These are phyloP conservation scores for Ridgeia piscesae DNA, from an alignment of 1,140 invertebrate species.

Conservation along the genomic window DNA sequence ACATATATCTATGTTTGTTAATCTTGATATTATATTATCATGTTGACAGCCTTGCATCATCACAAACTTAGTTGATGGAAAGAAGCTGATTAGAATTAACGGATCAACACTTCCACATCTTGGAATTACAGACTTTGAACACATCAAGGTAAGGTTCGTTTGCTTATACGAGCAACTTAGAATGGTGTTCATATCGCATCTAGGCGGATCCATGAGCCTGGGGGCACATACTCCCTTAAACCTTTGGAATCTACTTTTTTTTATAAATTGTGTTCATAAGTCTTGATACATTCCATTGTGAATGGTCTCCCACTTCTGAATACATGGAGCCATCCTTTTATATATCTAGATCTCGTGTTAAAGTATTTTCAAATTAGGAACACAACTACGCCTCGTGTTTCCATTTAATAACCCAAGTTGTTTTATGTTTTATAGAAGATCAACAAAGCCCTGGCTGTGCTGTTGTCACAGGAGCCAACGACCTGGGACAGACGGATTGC, in stretches of 20 bases:
- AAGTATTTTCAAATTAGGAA: neutral
- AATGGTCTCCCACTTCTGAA: too few relatives aligned
- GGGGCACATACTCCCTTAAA: too few relatives aligned
- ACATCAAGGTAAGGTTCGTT: conserved; percentile 54
- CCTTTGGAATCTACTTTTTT: too few relatives aligned
- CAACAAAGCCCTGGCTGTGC: conserved; percentile 50
- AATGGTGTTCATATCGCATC: too few relatives aligned
- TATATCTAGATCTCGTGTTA: neutral
- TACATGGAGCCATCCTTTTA: too few relatives aligned
- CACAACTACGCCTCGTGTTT: neutral
- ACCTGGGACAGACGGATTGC: conserved; percentile 54
- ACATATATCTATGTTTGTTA: neutral
- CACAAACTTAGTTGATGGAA: conserved; percentile 53
- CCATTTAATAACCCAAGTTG: neutral
- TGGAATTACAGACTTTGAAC: conserved; percentile 57
- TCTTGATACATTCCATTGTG: too few relatives aligned
- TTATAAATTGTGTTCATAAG: too few relatives aligned
- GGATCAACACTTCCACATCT: conserved; percentile 54
- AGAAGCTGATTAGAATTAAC: conserved; percentile 48
- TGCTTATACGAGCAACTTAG: too few relatives aligned
- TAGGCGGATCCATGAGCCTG: too few relatives aligned
- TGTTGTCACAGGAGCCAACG: conserved; percentile 52
- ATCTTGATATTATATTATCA: neutral
- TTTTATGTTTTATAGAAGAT: conserved; percentile 42
- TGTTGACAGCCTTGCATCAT: conserved; percentile 51